Conservation (phyloP, 2,797 vertebrate species). For the Bufotes viridis region DNA sequence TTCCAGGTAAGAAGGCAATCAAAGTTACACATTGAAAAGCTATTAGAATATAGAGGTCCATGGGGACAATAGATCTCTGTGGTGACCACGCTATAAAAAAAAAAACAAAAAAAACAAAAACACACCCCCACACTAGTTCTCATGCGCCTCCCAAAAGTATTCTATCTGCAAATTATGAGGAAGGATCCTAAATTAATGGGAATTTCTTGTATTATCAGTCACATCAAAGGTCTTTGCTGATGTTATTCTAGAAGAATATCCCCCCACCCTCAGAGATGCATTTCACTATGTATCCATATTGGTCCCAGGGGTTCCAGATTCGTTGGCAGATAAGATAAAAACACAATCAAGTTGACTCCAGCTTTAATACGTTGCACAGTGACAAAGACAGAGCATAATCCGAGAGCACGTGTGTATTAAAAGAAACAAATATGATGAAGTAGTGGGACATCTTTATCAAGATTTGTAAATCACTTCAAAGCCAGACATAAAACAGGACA, state of each 20-base stretch:
- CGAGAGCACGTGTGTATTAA: background rate
- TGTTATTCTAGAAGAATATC: background rate
- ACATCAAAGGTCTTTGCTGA: background rate
- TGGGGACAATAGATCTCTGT: background rate
- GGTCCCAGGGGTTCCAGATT: background rate
- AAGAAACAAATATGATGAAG: background rate
- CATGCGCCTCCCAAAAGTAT: background rate
- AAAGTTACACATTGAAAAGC: background rate
- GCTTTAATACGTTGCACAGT: background rate
- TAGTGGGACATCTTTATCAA: slow-evolving; percentile 6
- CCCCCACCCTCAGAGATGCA: background rate
- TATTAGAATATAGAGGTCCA: background rate
- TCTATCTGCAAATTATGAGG: background rate
- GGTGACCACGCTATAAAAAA: background rate
- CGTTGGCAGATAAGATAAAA: background rate
- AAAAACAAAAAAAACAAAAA: background rate
- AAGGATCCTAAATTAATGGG: too few relatives aligned
- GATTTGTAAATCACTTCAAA: background rate
- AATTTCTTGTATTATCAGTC: background rate
- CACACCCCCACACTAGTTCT: background rate
- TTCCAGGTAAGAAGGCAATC: background rate
- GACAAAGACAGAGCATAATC: too few relatives aligned
- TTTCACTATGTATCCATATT: background rate
- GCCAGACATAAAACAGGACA: background rate
- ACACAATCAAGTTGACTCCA: too few relatives aligned